Base-by-base conservation (phyloP, 2,113 vertebrate species). In the Chaetops frenatus region DNA sequence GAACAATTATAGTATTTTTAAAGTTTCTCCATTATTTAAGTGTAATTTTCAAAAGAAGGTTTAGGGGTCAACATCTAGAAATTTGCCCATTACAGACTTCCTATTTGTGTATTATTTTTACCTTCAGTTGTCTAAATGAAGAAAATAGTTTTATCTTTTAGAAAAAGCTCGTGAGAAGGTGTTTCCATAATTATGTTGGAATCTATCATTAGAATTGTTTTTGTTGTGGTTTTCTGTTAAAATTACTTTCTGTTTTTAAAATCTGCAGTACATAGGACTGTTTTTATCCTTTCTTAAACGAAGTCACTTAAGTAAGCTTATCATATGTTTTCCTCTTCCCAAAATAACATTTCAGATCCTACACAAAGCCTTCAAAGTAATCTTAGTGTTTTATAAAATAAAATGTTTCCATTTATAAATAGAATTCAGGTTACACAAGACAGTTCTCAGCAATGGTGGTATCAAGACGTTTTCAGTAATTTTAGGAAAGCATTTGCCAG, bases 171-270 rank as follows among this genome's bases (percentile, higher is more conserved):
- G 96, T 97, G 86, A 97, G 53, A 96, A 88, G 96, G 40, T 62
- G 78, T 97, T 98, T 97, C 97, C 94, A 74, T 97, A 98, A 97
- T 97, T 98, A 94, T 87, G 33, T 84, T 90, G 91, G 58, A 96
- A 91, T 96, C 96, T 97, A 76, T 97, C 96, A 98, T 98, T 97
- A 94, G 91, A 96, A 72, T 90, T 97, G 96, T 73, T 98, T 98
- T 97, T 98, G 97, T 98, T 98, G 97, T 98, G 94, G 94, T 95
- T 97, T 97, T 97, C 94, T 96, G 94, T 97, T 97, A 86, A 97
- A 98, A 97, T 96, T 96, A 69, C 95, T 97, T 97, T 97, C 97
- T 95, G 95, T 93, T 98, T 98, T 97, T 97, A 95, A 97, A 97
- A 96, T 92, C 96, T 93, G 51, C 83, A 95, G 93, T 96, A 91